Base-by-base conservation (phyloP, 1,140 invertebrate genomes). In the Oedothorax gibbosus region DNA sequence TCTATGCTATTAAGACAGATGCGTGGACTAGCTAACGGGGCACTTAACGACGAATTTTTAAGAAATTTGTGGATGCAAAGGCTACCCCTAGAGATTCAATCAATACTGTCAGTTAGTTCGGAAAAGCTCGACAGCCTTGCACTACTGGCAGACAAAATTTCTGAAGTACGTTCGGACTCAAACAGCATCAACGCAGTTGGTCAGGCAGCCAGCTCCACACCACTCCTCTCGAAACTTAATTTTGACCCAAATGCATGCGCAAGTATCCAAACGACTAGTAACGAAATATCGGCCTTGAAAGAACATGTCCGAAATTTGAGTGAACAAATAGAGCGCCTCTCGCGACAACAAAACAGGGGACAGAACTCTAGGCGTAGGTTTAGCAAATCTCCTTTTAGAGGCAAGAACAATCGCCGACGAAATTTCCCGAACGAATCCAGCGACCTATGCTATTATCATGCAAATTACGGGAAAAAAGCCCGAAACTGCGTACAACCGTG, bases 371-470 rank as follows among this genome's bases (percentile, higher is more conserved):
- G n/a, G 12, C 4, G 64, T 9, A 9, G 14, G 0, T 20, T 10
- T 18, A 9, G 20, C 5, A 50, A 20, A 18, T n/a, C 50, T 4
- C 50, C 0, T 9, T 56, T 86, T 7, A 68, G 54, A 0, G 15
- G 77, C 8, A 75, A 87, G 35, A 57, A 86, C 15, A 57, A 49
- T 12, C 53, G 86, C 5, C 50, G 80, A 54, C 56, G 69, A 14
- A 60, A 69, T 9, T 86, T 87, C 49, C 65, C 6, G 10, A 84
- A 54, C 62, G 54, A 35, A 64, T 87, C 4, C 8, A n/a, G 56
- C 85, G 0, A 7, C 51, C 14, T 12, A 62, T 50, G 57, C 76
- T n/a, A 85, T 87, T 3, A 86, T 87, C 10, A 80, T 12, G 75
- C 72, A 7, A 53, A 87, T 85, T 83, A 35, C 35, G 35, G 86